These are phyloP conservation scores for Karalla daura DNA, from an alignment of 2,797 vertebrate species.

Conservation along the genomic window DNA sequence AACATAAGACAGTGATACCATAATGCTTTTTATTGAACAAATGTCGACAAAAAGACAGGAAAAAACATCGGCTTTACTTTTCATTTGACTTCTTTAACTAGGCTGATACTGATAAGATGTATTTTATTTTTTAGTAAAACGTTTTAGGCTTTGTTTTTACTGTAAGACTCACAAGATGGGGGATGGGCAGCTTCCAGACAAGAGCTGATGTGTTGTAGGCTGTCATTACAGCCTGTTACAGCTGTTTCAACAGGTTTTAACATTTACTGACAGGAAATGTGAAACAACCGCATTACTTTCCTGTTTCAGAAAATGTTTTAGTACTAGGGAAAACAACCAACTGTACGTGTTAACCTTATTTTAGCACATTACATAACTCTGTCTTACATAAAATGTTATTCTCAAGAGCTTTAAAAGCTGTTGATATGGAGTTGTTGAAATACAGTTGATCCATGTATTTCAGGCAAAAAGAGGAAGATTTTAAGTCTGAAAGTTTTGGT, in stretches of 20 bases:
- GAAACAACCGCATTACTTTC: neutral
- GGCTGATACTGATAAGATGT: neutral
- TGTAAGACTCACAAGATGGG: neutral
- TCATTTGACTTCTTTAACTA: neutral
- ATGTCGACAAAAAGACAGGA: neutral
- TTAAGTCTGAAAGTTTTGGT: neutral
- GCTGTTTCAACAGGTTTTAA: constrained; percentile 43
- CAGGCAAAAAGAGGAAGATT: fast-evolving
- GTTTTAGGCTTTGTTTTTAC: neutral
- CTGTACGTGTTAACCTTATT: neutral
- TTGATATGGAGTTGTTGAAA: neutral
- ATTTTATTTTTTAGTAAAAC: neutral
- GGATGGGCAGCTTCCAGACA: constrained; percentile 38
- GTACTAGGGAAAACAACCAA: neutral
- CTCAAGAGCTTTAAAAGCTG: too few relatives aligned
- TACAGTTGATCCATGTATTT: fast-evolving
- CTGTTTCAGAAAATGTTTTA: neutral
- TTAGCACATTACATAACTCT: constrained; percentile 33
- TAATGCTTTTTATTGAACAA: neutral
- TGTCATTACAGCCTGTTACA: constrained; percentile 59
- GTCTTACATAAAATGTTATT: neutral
- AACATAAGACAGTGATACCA: neutral
- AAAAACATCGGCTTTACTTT: neutral
- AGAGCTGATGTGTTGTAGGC: constrained; percentile 4
- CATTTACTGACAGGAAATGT: neutral